Evolutionary conservation across 2,797 vertebrate genomes (phyloP).

Genomic region (Prionace glauca): DNA sequence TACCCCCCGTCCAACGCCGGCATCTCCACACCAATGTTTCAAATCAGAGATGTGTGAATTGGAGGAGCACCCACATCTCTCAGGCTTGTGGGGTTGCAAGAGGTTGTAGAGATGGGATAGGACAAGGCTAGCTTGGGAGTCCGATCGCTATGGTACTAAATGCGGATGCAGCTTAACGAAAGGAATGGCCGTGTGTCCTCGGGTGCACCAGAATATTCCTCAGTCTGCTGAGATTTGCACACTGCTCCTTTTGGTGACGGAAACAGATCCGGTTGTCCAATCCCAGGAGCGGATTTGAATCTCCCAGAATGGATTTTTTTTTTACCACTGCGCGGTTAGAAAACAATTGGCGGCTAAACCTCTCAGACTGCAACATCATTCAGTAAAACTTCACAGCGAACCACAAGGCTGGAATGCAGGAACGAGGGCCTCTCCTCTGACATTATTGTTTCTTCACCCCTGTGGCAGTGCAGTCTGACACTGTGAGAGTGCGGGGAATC

Average conservation of each 20-base stretch:
- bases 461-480: neutral
- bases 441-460: too few relatives aligned
- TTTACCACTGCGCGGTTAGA: neutral
- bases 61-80: neutral
- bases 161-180: neutral
- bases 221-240: neutral
- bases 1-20: too few relatives aligned
- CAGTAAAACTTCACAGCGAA: neutral
- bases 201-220: neutral
- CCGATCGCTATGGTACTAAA: neutral
- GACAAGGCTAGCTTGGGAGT: neutral
- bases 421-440: neutral
- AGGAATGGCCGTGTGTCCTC: neutral
- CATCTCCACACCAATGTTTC: neutral
- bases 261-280: neutral
- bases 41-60: neutral
- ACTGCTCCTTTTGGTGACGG: neutral
- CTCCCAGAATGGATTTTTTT: neutral
- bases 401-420: neutral
- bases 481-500: neutral
- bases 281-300: neutral
- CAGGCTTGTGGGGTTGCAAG: neutral
- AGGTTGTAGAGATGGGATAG: neutral
- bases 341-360: too few relatives aligned
- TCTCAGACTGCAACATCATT: neutral